Percentiles rank a stretch among this genome's conserved stretches.
These are phyloP conservation scores for Taurulus bubalis DNA, from an alignment of 2,113 vertebrate species.

Conservation along the genomic window DNA sequence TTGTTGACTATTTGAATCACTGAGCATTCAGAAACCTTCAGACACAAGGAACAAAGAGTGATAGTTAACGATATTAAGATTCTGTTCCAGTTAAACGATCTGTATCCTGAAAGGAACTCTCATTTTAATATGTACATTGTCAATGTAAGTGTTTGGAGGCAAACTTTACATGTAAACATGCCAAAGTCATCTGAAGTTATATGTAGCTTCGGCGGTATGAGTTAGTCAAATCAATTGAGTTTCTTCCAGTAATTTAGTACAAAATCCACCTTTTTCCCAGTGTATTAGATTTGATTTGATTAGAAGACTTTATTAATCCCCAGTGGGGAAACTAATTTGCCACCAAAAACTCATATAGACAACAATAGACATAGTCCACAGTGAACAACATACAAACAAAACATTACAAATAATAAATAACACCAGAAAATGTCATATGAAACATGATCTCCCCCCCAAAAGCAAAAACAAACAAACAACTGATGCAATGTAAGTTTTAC, in stretches of 20 bases:
- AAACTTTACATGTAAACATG: not conserved
- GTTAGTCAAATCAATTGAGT: not conserved
- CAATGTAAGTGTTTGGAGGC: not conserved
- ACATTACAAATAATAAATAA: no score
- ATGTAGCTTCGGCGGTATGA: not conserved
- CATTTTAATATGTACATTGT: not conserved
- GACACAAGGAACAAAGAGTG: not conserved
- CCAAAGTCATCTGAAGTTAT: not conserved
- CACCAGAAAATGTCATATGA: no score
- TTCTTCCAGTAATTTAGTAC: not conserved
- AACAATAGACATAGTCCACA: no score
- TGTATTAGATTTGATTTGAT: no score
- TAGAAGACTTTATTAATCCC: no score
- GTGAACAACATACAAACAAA: no score
- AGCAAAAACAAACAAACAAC: no score
- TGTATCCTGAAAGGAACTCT: not conserved
- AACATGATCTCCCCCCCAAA: no score
- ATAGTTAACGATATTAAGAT: not conserved
- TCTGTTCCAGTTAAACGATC: not conserved
- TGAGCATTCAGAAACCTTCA: not conserved
- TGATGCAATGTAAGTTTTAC: no score
- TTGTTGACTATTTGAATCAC: constrained; percentile 1
- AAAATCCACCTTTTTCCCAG: not conserved
- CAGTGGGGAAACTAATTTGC: no score
- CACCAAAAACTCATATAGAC: no score